A percentile compares a stretch with the other conserved stretches of the same genome.
Evolutionary conservation across 1,140 invertebrate genomes (phyloP).

Genomic region (Berghia stephanieae): DNA sequence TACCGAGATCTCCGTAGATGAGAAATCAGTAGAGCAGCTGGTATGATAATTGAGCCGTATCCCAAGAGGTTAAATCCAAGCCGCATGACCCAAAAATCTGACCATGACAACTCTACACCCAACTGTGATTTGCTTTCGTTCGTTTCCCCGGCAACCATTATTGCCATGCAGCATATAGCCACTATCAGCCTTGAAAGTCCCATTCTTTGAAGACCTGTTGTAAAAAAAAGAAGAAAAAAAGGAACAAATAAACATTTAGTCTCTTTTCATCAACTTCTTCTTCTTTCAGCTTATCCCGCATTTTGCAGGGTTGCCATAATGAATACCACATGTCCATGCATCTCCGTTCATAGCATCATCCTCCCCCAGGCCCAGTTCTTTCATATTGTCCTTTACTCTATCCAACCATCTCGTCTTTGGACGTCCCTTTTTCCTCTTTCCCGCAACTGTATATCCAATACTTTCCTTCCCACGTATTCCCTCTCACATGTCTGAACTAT

Average conservation of each 20-base stretch:
- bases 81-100: slow-evolving; percentile 80
- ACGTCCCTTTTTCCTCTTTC: background rate
- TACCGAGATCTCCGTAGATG: slow-evolving; percentile 84
- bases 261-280: background rate
- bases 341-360: no score
- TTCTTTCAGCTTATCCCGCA: no score
- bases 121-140: no score
- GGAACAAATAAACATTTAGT: background rate
- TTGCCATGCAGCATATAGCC: background rate
- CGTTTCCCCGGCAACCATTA: slow-evolving; percentile 10
- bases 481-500: no score
- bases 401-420: no score
- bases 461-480: no score
- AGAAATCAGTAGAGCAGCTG: slow-evolving; percentile 84
- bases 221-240: background rate
- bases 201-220: background rate
- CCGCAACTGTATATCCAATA: no score
- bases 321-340: no score
- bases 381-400: no score
- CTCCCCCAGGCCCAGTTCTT: no score
- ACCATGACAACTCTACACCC: background rate
- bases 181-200: background rate
- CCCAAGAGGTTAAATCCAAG: slow-evolving; percentile 80
- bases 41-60: slow-evolving; percentile 88
- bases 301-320: no score